Conservation (phyloP, 2,797 vertebrate genomes). For the Xiphorhynchus erythropygius region DNA sequence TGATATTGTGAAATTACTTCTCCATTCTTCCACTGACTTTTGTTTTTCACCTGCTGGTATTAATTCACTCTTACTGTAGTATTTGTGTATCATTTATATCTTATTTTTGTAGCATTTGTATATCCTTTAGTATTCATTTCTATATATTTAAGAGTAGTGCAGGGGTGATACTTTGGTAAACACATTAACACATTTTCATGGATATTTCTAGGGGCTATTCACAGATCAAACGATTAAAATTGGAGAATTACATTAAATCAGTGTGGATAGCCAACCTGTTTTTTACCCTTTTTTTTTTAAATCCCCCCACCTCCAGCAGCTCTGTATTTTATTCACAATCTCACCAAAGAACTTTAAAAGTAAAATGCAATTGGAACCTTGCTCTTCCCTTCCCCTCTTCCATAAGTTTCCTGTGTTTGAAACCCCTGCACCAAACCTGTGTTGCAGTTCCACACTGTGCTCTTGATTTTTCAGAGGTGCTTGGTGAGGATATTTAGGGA, state of each 20-base stretch:
- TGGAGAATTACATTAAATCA: neutral
- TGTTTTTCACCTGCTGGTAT: neutral
- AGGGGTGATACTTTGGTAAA: neutral
- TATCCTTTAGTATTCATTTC: neutral
- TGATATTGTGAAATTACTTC: neutral
- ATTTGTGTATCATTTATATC: neutral
- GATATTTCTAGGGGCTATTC: neutral
- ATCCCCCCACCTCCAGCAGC: neutral
- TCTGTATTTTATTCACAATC: neutral
- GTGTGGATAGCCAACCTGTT: neutral
- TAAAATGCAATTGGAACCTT: neutral
- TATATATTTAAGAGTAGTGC: neutral
- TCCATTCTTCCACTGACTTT: neutral
- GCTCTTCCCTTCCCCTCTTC: neutral
- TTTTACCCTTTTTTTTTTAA: neutral
- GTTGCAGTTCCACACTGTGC: neutral
- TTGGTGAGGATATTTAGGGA: neutral
- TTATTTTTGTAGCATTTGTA: neutral
- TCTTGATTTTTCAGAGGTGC: neutral
- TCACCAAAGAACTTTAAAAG: neutral
- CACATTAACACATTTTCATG: neutral
- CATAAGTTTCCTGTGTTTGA: neutral
- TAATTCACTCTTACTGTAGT: neutral
- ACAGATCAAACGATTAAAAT: neutral
- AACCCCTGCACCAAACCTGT: neutral